Evolutionary conservation across 1,140 invertebrate genomes (phyloP).

Genomic region (Phymorhynchus buccinoides): DNA sequence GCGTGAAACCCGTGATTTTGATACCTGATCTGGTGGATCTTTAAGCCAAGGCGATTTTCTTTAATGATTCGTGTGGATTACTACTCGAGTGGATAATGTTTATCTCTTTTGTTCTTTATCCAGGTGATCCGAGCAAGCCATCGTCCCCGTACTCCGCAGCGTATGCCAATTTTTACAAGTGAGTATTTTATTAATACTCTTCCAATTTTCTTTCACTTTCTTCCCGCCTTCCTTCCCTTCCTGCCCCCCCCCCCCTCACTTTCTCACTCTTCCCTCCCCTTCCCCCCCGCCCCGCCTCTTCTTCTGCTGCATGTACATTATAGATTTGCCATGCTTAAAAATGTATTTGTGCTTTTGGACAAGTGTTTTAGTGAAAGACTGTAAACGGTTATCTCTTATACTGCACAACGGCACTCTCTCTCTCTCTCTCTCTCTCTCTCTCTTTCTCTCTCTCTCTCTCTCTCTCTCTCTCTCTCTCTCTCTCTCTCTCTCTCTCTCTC

Average conservation of each 20-base stretch:
- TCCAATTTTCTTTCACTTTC: not conserved
- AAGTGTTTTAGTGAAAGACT: not conserved
- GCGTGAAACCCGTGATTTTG: too few relatives aligned
- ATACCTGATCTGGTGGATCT: too few relatives aligned
- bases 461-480: not conserved
- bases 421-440: conserved; percentile 17
- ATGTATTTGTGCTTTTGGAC: too few relatives aligned
- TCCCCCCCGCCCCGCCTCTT: not conserved
- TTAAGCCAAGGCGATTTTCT: too few relatives aligned
- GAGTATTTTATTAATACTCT: not conserved
- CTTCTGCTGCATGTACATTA: too few relatives aligned
- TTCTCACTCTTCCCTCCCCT: not conserved
- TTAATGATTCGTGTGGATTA: not conserved
- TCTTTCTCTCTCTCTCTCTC: not conserved
- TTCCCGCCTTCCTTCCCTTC: not conserved
- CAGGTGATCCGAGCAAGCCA: conserved; percentile 12
- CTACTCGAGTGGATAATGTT: not conserved
- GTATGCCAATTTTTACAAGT: not conserved
- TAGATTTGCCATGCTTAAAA: too few relatives aligned
- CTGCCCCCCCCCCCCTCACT: not conserved
- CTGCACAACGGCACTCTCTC: not conserved
- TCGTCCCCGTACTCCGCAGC: not conserved
- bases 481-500: conserved; percentile 11
- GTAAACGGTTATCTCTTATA: not conserved
- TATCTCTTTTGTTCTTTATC: too few relatives aligned